Evolutionary conservation across 2,797 vertebrate genomes (phyloP).

Genomic region (Sternotherus odoratus): DNA sequence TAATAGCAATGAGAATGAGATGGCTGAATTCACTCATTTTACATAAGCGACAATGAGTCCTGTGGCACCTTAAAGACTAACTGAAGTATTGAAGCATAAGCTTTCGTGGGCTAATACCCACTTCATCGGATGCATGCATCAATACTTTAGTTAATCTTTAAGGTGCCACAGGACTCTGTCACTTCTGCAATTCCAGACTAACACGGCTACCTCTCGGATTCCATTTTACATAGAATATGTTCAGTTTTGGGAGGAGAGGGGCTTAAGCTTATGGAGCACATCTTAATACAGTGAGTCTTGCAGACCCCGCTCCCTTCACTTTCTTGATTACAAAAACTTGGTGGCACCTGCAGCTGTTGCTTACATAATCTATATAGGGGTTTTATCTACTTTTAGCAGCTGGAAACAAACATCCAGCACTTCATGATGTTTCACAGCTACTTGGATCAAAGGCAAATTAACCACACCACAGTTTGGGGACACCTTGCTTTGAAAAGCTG

Average conservation of each 20-base stretch:
- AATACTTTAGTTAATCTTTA: too few relatives aligned
- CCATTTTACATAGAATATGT: fast-evolving
- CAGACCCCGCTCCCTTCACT: background rate
- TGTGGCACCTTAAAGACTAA: too few relatives aligned
- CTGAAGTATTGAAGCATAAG: too few relatives aligned
- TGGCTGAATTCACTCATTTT: background rate
- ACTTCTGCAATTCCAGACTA: too few relatives aligned
- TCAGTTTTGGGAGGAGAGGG: too few relatives aligned
- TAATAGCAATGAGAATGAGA: background rate
- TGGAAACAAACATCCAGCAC: background rate
- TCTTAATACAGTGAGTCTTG: background rate
- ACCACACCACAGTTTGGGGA: background rate
- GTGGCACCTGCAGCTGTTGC: background rate
- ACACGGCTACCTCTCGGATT: too few relatives aligned
- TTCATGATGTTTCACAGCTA: background rate
- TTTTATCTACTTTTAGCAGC: background rate
- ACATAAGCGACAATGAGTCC: too few relatives aligned
- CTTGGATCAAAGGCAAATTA: background rate
- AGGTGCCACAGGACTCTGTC: too few relatives aligned
- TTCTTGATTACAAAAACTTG: background rate
- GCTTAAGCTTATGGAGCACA: background rate
- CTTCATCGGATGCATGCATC: too few relatives aligned
- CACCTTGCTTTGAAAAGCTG: background rate
- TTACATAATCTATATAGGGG: background rate
- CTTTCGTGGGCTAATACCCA: too few relatives aligned